These are phyloP conservation scores for Scrobipalpa atriplicella DNA, from an alignment of 2,888 invertebrate species.

Conservation along the genomic window DNA sequence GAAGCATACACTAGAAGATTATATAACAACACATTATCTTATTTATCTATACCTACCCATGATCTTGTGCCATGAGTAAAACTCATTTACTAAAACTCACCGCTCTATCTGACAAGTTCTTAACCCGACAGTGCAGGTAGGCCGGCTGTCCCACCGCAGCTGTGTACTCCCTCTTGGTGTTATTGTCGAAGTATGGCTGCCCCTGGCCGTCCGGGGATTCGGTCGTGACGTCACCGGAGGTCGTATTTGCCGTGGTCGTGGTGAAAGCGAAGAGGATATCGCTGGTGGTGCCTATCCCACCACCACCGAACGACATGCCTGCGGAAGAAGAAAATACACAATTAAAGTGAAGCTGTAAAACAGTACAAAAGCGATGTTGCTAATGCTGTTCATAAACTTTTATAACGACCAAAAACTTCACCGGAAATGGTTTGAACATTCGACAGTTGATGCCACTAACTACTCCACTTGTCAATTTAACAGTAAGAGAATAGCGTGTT, in stretches of 20 bases:
- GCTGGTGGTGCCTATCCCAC: slow-evolving; percentile 38
- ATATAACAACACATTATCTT: too few relatives aligned
- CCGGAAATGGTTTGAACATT: neutral
- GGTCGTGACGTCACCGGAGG: slow-evolving; percentile 51
- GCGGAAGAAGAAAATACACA: slow-evolving; percentile 24
- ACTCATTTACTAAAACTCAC: slow-evolving; percentile 85
- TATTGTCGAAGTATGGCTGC: slow-evolving; percentile 93
- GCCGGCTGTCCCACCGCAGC: slow-evolving; percentile 94
- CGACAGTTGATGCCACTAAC: too few relatives aligned
- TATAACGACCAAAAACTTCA: neutral
- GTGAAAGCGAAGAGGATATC: slow-evolving; percentile 29
- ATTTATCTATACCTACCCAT: too few relatives aligned
- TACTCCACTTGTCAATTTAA: too few relatives aligned
- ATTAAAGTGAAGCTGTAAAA: too few relatives aligned
- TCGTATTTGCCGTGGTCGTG: slow-evolving; percentile 47
- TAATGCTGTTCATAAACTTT: neutral
- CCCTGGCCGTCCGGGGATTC: slow-evolving; percentile 84
- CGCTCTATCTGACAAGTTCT: slow-evolving; percentile 93
- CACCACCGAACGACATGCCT: slow-evolving; percentile 69
- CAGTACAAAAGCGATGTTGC: too few relatives aligned
- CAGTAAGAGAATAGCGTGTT: too few relatives aligned
- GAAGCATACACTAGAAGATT: too few relatives aligned
- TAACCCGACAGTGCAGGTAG: slow-evolving; percentile 91
- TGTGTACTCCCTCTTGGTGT: slow-evolving; percentile 90
- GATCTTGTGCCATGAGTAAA: too few relatives aligned